Evolutionary conservation across 92 coral and sea anemone genomes (phyloP), one percentile per base, ranked within the genome.

Genomic region (Actinostola sp.): DNA sequence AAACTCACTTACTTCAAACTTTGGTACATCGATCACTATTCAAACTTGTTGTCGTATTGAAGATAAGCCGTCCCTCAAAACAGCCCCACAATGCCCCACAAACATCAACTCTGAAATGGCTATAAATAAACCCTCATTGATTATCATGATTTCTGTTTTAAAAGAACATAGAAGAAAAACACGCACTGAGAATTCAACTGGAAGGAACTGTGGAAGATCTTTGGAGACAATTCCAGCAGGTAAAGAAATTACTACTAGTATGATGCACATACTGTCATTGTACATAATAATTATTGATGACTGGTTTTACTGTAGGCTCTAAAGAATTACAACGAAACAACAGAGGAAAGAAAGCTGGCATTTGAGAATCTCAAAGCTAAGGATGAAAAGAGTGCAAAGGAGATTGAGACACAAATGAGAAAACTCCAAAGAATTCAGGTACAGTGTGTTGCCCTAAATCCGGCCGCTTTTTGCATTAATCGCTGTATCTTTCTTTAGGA

Each of bases 341-440:
- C 99, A 20, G 99, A 92, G 69, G 99, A 95, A 58, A 83, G 99
- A 71, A 95, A 95, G 76, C 79, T 88, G 25, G 99, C 99, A 25
- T 95, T 95, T 81, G 99, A 95, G 72, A 95, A 95, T 73, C 83
- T 95, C 17, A 95, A 92, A 65, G 96, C 93, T 36, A 85, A 92
- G 79, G 99, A 95, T 81, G 99, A 95, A 63, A 95, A 95, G 76
- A 95, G 99, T 76, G 93, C 99, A 12, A 83, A 95, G 66, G 99
- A 95, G 72, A 95, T 95, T 52, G 99, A 95, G 68, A 95, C 97
- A 51, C 99, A 95, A 83, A 95, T 95, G 99, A 88, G 99, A 67
- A 95, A 95, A 50, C 87, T 95, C 5, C 99, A 95, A 67, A 88
- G 99, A 92, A 95, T 95, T 56, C 99, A 95, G 97, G 99, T 95